phyloP scores from a whole-genome alignment of 2,113 vertebrate species.

The Melanocharis versteri region DNA sequence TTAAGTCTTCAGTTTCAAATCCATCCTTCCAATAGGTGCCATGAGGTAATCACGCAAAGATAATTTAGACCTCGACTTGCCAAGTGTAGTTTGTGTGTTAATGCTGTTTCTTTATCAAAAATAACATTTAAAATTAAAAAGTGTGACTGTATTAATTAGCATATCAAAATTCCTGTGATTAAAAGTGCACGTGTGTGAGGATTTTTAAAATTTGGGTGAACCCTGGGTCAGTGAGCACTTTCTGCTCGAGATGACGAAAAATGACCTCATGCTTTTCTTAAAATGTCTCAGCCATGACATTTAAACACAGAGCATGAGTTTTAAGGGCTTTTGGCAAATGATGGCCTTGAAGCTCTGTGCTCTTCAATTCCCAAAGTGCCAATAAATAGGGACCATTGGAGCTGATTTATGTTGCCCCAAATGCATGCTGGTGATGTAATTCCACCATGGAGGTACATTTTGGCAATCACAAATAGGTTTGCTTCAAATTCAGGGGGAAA shows the following conservation, averaged over 20 bases:
- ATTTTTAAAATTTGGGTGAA: not conserved
- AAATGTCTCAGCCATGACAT: not conserved
- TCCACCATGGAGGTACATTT: not conserved
- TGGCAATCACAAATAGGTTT: not conserved
- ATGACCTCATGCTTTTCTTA: not conserved
- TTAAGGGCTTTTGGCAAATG: not conserved
- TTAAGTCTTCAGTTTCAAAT: not conserved
- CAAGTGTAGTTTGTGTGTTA: not conserved
- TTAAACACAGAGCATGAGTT: not conserved
- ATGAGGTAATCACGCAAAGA: not conserved
- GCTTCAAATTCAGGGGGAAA: not conserved
- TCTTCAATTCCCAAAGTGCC: not conserved
- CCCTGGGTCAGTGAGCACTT: not conserved
- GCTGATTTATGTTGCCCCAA: not conserved
- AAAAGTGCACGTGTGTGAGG: accelerated
- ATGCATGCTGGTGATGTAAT: not conserved
- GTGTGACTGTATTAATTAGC: not conserved
- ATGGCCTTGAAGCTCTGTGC: not conserved
- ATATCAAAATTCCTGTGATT: not conserved
- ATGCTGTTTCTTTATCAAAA: not conserved
- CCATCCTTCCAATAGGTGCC: not conserved
- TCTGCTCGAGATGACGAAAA: not conserved
- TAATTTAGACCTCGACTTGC: not conserved
- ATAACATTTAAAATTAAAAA: not conserved
- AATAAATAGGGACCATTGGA: not conserved